phyloP scores from a whole-genome alignment of 2,888 invertebrate genomes.

The Caenorhabditis sinica region DNA sequence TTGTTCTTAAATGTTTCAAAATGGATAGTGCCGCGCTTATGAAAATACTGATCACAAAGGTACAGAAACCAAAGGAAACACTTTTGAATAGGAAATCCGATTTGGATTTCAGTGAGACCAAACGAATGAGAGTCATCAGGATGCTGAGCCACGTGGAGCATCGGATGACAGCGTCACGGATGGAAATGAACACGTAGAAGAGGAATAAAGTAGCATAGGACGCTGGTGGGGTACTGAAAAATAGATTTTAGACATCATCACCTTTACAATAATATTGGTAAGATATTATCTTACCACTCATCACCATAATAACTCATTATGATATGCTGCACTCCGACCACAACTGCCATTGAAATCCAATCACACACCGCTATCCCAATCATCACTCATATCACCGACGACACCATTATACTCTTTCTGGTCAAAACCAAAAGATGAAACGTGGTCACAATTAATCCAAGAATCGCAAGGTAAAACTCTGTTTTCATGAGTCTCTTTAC shows the following conservation, averaged over 20 bases:
- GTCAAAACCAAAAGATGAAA: slow-evolving; percentile 7
- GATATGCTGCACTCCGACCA: background rate
- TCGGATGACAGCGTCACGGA: slow-evolving; percentile 7
- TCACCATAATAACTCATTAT: background rate
- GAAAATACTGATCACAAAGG: background rate
- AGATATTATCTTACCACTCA: slow-evolving; percentile 7
- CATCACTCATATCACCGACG: background rate
- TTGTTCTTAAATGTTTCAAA: background rate
- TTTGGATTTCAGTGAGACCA: background rate
- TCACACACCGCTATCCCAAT: slow-evolving; percentile 13
- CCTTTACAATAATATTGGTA: too few relatives aligned
- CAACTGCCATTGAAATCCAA: background rate
- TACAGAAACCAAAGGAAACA: background rate
- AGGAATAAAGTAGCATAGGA: too few relatives aligned
- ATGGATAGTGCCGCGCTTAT: background rate
- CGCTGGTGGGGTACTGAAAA: slow-evolving; percentile 4
- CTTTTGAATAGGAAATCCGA: background rate
- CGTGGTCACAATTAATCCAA: background rate
- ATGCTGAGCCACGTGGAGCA: slow-evolving; percentile 29
- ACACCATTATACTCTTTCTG: background rate
- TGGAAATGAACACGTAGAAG: background rate
- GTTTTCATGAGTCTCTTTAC: background rate
- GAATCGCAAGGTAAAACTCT: background rate
- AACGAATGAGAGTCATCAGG: background rate
- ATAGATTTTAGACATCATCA: too few relatives aligned